Evolutionary conservation across 2,888 invertebrate genomes (phyloP).

Genomic region (Therioaphis trifolii): DNA sequence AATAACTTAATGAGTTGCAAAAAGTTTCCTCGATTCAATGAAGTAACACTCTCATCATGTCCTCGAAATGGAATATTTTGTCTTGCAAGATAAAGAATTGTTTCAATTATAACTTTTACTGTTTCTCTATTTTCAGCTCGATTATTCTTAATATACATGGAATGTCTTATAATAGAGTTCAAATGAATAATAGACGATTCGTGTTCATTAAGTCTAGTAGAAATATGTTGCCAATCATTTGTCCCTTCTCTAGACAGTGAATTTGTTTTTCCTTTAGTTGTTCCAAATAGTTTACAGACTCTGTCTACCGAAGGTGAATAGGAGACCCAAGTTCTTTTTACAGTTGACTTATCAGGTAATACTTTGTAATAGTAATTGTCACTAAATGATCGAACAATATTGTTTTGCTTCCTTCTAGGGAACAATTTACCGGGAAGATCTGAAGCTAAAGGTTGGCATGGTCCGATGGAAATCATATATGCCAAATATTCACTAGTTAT

Average conservation of each 20-base stretch:
- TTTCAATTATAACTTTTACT: slow-evolving; percentile 29
- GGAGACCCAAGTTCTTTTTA: slow-evolving; percentile 14
- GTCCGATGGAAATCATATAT: not conserved
- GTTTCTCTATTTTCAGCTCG: slow-evolving; percentile 15
- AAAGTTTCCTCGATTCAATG: slow-evolving; percentile 12
- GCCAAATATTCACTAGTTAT: slow-evolving; percentile 5
- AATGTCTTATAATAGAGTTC: not conserved
- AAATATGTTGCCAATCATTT: slow-evolving; percentile 31
- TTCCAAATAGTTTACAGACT: slow-evolving; percentile 32
- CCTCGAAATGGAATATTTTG: slow-evolving; percentile 6
- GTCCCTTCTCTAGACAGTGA: not conserved
- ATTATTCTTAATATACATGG: slow-evolving; percentile 29
- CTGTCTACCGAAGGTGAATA: slow-evolving; percentile 19
- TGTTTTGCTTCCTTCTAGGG: slow-evolving; percentile 19
- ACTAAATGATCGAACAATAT: not conserved
- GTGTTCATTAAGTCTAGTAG: slow-evolving; percentile 21
- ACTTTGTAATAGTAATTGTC: not conserved
- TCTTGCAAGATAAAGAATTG: not conserved
- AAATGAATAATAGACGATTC: slow-evolving; percentile 8
- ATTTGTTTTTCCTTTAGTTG: slow-evolving; percentile 22
- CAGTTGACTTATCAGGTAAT: slow-evolving; percentile 14
- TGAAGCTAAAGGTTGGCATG: slow-evolving; percentile 15
- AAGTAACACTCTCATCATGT: slow-evolving; percentile 20
- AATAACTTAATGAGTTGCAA: slow-evolving; percentile 11
- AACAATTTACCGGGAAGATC: not conserved